Conservation (phyloP, 2,888 invertebrate species). For the Lycocerus yunnanus region DNA sequence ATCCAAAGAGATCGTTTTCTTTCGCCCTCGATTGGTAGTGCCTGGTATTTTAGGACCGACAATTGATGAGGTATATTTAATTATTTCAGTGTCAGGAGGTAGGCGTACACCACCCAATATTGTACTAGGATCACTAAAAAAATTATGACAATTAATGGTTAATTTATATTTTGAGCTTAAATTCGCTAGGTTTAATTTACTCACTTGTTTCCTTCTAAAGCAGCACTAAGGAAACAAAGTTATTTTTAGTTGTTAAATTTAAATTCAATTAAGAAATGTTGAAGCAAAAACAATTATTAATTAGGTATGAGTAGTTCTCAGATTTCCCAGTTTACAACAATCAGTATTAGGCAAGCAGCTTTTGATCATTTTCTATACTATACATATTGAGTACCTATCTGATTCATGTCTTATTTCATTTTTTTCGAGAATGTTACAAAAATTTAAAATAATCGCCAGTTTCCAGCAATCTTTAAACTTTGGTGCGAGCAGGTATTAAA, state of each 20-base stretch:
- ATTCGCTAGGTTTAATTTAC: constrained; percentile 25
- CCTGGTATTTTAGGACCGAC: constrained; percentile 86
- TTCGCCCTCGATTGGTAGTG: constrained; percentile 81
- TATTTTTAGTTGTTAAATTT: neutral
- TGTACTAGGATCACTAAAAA: constrained; percentile 76
- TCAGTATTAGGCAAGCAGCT: neutral
- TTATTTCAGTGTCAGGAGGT: constrained; percentile 88
- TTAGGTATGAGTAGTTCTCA: neutral
- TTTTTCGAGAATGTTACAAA: no score
- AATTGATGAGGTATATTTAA: constrained; percentile 86
- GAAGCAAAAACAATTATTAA: neutral
- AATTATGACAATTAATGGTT: neutral
- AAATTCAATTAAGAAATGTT: neutral
- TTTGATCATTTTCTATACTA: neutral
- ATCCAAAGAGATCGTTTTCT: constrained; percentile 87
- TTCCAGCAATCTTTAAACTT: no score
- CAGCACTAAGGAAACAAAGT: constrained; percentile 61
- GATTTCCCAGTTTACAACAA: neutral
- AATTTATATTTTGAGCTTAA: neutral
- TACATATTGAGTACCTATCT: no score
- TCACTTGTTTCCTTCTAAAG: constrained; percentile 73
- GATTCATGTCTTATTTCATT: no score
- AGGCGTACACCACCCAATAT: constrained; percentile 81
- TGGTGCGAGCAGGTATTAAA: no score
- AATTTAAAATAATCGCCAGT: no score